These are phyloP conservation scores for Nibea albiflora DNA, from an alignment of 2,113 vertebrate genomes.

Conservation along the genomic window DNA sequence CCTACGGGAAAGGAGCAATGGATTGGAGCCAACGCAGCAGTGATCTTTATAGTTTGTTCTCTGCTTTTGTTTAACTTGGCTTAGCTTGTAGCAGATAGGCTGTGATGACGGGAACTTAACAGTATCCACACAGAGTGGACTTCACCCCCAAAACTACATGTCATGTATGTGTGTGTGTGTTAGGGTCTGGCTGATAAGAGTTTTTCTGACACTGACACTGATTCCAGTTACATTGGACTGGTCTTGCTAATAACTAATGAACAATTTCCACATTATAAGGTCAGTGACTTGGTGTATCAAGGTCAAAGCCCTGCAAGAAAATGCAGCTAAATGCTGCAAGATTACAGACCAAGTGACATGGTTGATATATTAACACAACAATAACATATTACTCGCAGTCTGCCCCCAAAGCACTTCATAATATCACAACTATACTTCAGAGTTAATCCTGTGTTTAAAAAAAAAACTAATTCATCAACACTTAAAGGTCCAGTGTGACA, in stretches of 20 bases:
- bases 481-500: too few species aligned
- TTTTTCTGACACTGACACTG: neutral
- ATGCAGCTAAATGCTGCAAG: neutral
- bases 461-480: too few species aligned
- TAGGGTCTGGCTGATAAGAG: neutral
- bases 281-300: neutral
- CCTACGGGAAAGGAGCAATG: neutral
- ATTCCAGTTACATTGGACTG: neutral
- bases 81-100: constrained; percentile 5
- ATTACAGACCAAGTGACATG: neutral
- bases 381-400: neutral
- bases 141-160: constrained; percentile 12
- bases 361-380: neutral
- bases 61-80: constrained; percentile 18
- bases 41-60: constrained; percentile 6
- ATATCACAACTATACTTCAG: neutral
- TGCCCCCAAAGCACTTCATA: neutral
- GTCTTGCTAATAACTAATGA: neutral
- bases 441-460: neutral
- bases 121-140: constrained; percentile 3
- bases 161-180: neutral
- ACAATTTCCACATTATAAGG: neutral
- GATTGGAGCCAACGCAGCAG: neutral
- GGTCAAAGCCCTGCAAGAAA: neutral
- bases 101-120: neutral